Evolutionary conservation across 2,888 invertebrate genomes (phyloP).

Genomic region (Anarsia innoxiella): DNA sequence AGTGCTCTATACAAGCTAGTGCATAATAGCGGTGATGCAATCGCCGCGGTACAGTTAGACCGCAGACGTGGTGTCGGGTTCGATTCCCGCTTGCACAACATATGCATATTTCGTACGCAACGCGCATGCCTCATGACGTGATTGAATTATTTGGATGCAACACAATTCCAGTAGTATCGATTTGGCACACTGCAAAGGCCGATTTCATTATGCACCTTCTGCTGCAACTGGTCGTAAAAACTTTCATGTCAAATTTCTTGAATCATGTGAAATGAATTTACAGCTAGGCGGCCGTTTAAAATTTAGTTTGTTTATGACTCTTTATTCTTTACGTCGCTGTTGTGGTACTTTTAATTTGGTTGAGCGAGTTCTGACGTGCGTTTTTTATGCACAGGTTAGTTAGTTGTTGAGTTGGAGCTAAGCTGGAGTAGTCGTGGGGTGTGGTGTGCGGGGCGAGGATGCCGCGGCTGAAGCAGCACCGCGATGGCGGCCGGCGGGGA

Average conservation of each 20-base stretch:
- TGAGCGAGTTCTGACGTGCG: neutral
- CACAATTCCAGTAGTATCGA: constrained; percentile 29
- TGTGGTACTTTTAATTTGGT: neutral
- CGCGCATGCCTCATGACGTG: constrained; percentile 20
- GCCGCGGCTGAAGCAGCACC: no score
- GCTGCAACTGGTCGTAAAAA: no score
- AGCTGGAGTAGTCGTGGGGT: neutral
- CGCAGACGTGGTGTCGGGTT: constrained; percentile 41
- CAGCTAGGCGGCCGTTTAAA: no score
- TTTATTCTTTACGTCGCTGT: no score
- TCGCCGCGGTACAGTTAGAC: constrained; percentile 36
- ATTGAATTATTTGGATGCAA: constrained; percentile 18
- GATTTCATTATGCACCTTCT: no score
- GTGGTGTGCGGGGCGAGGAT: neutral
- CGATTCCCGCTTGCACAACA: constrained; percentile 43
- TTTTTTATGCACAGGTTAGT: neutral
- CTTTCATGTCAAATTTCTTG: no score
- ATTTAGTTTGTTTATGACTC: no score
- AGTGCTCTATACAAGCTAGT: constrained; percentile 24
- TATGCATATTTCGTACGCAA: constrained; percentile 33
- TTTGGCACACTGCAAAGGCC: no score
- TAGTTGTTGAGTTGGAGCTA: neutral
- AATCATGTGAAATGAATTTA: no score
- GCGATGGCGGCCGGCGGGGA: constrained; percentile 12
- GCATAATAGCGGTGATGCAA: constrained; percentile 30